phyloP scores from a whole-genome alignment of 2,113 vertebrate genomes.

The Turnix velox region DNA sequence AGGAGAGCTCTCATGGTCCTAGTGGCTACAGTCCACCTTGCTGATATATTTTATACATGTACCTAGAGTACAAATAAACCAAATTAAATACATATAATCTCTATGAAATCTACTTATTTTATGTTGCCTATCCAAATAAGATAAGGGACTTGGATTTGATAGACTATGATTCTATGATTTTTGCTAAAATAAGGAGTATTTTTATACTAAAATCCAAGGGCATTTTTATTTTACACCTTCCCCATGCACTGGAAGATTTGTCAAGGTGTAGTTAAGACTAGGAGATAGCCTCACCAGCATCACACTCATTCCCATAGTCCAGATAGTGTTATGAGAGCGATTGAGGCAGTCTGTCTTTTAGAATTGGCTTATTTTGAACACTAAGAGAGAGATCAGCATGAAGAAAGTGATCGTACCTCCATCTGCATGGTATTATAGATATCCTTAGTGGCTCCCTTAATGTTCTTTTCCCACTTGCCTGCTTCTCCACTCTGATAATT shows the following conservation, averaged over 20 bases:
- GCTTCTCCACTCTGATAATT: not conserved
- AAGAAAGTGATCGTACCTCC: not conserved
- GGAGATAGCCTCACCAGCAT: not conserved
- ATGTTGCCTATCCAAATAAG: not conserved
- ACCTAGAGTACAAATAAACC: not conserved
- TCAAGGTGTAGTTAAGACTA: not conserved
- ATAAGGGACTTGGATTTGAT: not conserved
- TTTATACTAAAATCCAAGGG: not conserved
- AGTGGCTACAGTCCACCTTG: not conserved
- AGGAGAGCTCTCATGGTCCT: not conserved
- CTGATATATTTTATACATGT: not conserved
- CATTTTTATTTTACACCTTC: not conserved
- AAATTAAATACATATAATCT: not conserved
- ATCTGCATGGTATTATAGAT: not conserved
- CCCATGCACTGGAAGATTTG: not conserved
- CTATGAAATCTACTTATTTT: not conserved
- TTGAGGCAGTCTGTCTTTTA: not conserved
- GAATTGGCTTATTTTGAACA: not conserved
- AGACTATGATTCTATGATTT: not conserved
- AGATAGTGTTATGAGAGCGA: not conserved
- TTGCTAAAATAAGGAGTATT: not conserved
- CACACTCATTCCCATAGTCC: not conserved
- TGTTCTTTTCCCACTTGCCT: not conserved
- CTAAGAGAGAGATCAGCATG: not conserved
- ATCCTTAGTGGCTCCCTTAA: not conserved